Percentiles rank a stretch among this genome's conserved stretches.
These are phyloP conservation scores for Ibidorhyncha struthersii DNA, from an alignment of 2,113 vertebrate genomes.

Conservation along the genomic window DNA sequence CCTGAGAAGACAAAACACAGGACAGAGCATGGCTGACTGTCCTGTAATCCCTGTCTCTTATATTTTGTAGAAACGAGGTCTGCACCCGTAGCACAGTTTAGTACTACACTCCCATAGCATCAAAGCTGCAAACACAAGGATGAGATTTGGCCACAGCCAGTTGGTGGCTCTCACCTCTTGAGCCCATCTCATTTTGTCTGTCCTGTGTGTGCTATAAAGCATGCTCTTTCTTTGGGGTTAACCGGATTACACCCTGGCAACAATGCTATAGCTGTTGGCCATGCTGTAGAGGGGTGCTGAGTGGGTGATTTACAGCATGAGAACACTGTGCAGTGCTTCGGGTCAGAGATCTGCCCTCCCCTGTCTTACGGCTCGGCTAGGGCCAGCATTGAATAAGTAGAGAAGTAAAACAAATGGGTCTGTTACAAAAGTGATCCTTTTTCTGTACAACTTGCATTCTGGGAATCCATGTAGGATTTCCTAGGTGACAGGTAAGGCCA, in stretches of 20 bases:
- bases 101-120: neutral
- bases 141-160: neutral
- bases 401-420: neutral
- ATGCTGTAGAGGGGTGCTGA: neutral
- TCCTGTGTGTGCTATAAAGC: too few species aligned
- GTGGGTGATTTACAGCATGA: too few species aligned
- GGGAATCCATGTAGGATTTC: neutral
- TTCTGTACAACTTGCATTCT: neutral
- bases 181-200: neutral
- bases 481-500: neutral
- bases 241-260: fast-evolving
- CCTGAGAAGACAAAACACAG: neutral
- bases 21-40: neutral
- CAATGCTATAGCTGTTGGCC: neutral
- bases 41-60: neutral
- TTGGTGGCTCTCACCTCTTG: neutral
- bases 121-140: neutral
- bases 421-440: neutral
- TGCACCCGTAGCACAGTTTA: neutral
- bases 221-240: neutral
- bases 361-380: neutral
- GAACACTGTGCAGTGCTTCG: neutral
- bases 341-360: neutral
- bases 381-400: neutral
- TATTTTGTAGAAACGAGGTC: neutral